Conservation (phyloP, 2,888 invertebrate species). For the Bombylius major region DNA sequence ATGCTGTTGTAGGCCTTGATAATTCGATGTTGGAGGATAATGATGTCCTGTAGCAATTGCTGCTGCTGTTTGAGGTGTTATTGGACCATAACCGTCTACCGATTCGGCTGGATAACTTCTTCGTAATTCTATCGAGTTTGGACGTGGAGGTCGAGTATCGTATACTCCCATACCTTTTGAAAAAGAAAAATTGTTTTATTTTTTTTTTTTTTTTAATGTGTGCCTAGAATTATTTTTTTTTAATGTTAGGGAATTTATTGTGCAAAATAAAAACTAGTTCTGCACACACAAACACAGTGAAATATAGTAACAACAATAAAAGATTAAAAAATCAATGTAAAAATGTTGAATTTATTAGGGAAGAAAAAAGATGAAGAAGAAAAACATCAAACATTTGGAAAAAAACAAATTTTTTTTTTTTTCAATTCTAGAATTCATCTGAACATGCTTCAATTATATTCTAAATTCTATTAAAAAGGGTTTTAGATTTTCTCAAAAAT, state of each 20-base stretch:
- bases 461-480: no score
- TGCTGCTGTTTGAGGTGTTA: constrained; percentile 26
- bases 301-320: no score
- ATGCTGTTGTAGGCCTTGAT: constrained; percentile 15
- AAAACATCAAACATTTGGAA: no score
- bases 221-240: neutral
- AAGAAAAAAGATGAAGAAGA: no score
- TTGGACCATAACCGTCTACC: constrained; percentile 31
- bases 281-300: no score
- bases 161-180: constrained; percentile 43
- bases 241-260: neutral
- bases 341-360: no score
- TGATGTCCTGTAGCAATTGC: constrained; percentile 1
- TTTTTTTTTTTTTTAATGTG: neutral
- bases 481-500: no score
- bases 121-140: constrained; percentile 73
- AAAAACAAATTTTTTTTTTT: no score
- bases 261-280: no score
- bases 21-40: constrained; percentile 12
- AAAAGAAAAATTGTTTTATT: constrained; percentile 3
- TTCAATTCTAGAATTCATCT: no score
- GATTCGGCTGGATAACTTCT: constrained; percentile 33
- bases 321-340: no score
- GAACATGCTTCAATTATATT: no score
- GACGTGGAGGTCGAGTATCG: constrained; percentile 58